Conservation (phyloP, 1,140 invertebrate genomes). For the Drosophila santomea region DNA sequence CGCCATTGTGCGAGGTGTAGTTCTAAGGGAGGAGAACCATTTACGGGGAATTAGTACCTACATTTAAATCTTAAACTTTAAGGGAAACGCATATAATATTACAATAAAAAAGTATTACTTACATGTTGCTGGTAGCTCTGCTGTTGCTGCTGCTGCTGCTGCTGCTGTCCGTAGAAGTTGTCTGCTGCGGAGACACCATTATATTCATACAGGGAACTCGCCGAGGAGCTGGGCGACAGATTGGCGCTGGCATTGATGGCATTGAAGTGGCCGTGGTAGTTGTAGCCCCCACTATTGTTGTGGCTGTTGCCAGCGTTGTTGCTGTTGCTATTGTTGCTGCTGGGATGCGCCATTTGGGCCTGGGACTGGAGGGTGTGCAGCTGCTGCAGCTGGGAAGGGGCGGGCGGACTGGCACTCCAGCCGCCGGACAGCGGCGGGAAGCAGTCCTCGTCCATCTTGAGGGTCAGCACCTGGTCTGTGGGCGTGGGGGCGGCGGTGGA, state of each 20-base stretch:
- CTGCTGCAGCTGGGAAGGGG: constrained; percentile 51
- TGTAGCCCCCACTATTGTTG: constrained; percentile 61
- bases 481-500: constrained; percentile 55
- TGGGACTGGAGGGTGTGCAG: constrained; percentile 63
- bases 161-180: constrained; percentile 63
- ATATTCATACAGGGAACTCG: constrained; percentile 72
- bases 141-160: constrained; percentile 35
- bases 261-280: constrained; percentile 77
- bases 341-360: constrained; percentile 37
- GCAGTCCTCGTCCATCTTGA: constrained; percentile 93
- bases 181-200: constrained; percentile 52
- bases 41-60: not conserved
- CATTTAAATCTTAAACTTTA: not conserved
- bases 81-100: not conserved
- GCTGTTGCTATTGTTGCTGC: constrained; percentile 40
- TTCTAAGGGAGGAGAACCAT: constrained; percentile 30
- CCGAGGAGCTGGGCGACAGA: constrained; percentile 72
- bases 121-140: constrained; percentile 74
- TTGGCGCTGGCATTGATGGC: constrained; percentile 70
- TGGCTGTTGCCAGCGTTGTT: constrained; percentile 45
- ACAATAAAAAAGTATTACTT: constrained; percentile 19
- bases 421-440: constrained; percentile 85
- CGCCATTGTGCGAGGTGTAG: constrained; percentile 74
- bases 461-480: constrained; percentile 84
- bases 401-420: constrained; percentile 55